Conservation (phyloP, 1,140 invertebrate genomes). For the Danaus melanippus region DNA sequence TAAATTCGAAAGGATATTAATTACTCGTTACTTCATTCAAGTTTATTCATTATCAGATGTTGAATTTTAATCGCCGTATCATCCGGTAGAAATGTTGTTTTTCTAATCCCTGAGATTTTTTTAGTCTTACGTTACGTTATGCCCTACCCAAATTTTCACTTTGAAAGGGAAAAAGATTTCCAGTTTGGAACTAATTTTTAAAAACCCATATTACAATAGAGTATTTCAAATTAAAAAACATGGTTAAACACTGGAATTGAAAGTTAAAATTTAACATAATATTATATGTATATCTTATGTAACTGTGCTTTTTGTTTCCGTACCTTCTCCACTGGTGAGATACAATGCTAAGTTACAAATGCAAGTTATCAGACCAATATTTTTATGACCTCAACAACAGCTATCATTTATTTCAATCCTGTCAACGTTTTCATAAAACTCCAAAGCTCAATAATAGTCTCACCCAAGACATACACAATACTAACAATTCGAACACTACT, state of each 20-base stretch:
- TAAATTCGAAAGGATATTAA: too few relatives aligned
- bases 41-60: too few relatives aligned
- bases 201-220: too few relatives aligned
- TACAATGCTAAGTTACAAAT: neutral
- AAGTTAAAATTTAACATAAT: neutral
- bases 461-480: slow-evolving; percentile 8
- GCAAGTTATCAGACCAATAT: slow-evolving; percentile 1
- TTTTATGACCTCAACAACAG: neutral
- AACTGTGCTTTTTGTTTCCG: neutral
- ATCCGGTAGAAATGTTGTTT: too few relatives aligned
- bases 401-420: slow-evolving; percentile 10
- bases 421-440: slow-evolving; percentile 9
- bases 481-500: slow-evolving; percentile 19
- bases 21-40: too few relatives aligned
- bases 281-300: neutral
- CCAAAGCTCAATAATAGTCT: neutral
- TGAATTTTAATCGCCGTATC: too few relatives aligned
- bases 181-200: too few relatives aligned
- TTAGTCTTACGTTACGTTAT: too few relatives aligned
- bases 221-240: too few relatives aligned
- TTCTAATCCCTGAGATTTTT: too few relatives aligned
- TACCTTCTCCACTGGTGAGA: neutral
- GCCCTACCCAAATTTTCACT: too few relatives aligned
- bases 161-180: too few relatives aligned
- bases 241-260: neutral